Evolutionary conservation across 2,113 vertebrate genomes (phyloP).

Genomic region (Syngnathus floridae): DNA sequence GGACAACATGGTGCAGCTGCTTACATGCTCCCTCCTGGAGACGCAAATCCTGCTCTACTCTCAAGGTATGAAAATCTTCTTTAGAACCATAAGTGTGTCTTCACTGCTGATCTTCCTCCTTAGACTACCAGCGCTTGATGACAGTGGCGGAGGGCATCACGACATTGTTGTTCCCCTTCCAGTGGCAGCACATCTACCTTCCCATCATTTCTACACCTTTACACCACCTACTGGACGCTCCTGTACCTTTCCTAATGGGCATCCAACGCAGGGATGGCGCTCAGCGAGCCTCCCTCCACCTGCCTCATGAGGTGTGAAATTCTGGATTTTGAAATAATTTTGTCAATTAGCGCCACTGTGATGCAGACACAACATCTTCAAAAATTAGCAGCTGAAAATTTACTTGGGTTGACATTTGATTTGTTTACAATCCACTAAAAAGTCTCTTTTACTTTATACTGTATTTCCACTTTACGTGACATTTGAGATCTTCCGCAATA

Average conservation of each 20-base stretch:
- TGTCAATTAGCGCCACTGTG: background rate
- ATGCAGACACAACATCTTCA: background rate
- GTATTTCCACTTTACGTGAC: background rate
- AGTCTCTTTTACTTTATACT: background rate
- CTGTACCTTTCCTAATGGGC: slow-evolving; percentile 94
- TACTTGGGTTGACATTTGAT: background rate
- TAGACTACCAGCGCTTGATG: slow-evolving; percentile 96
- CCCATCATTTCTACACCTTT: slow-evolving; percentile 91
- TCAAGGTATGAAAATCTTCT: slow-evolving; percentile 71
- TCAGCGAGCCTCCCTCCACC: slow-evolving; percentile 88
- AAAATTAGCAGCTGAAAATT: background rate
- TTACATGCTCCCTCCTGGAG: slow-evolving; percentile 93
- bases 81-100: background rate
- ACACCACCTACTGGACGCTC: slow-evolving; percentile 92
- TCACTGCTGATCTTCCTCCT: slow-evolving; percentile 5
- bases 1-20: slow-evolving; percentile 92
- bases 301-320: slow-evolving; percentile 87
- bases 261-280: slow-evolving; percentile 89
- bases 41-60: slow-evolving; percentile 96
- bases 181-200: slow-evolving; percentile 96
- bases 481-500: slow-evolving; percentile 6
- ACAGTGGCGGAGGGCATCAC: slow-evolving; percentile 89
- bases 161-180: slow-evolving; percentile 90
- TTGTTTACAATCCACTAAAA: background rate
- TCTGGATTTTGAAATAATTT: background rate